Conservation (phyloP, 2,888 invertebrate species). For the Epistrophella euchroma region DNA sequence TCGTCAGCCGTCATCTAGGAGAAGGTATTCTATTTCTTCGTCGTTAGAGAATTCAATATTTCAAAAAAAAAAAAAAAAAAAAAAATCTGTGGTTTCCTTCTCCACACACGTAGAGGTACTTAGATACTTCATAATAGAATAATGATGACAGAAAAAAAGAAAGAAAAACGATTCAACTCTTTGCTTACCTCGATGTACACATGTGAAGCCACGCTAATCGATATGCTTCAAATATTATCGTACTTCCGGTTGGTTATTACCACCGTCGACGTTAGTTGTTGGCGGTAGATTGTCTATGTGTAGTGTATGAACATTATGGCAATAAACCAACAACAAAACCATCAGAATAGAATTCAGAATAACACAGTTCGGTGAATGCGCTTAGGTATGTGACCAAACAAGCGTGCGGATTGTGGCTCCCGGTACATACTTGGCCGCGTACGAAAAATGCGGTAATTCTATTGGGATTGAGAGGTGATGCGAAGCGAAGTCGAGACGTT, state of each 20-base stretch:
- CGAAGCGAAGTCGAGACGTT: neutral
- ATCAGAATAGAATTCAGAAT: conserved; percentile 59
- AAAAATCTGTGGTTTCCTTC: conserved; percentile 67
- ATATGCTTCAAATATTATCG: conserved; percentile 75
- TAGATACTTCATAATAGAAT: conserved; percentile 41
- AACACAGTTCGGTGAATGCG: conserved; percentile 73
- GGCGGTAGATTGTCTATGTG: conserved; percentile 61
- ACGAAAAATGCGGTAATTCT: conserved; percentile 70
- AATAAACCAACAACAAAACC: conserved; percentile 25
- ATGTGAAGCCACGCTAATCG: conserved; percentile 74
- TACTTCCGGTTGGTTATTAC: conserved; percentile 76
- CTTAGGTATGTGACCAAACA: conserved; percentile 69
- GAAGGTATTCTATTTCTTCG: conserved; percentile 60
- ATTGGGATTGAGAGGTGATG: conserved; percentile 47
- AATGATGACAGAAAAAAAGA: conserved; percentile 35
- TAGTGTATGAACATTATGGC: conserved; percentile 13
- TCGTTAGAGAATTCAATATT: conserved; percentile 48
- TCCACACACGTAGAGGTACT: conserved; percentile 31
- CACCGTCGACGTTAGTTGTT: conserved; percentile 60
- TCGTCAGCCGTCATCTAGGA: conserved; percentile 43
- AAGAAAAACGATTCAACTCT: conserved; percentile 51
- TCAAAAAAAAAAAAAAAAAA: neutral
- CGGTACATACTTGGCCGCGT: conserved; percentile 61
- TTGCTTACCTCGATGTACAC: conserved; percentile 45
- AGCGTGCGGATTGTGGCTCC: conserved; percentile 59